phyloP scores from a whole-genome alignment of 2,113 vertebrate genomes.

The Myiozetetes cayanensis region DNA sequence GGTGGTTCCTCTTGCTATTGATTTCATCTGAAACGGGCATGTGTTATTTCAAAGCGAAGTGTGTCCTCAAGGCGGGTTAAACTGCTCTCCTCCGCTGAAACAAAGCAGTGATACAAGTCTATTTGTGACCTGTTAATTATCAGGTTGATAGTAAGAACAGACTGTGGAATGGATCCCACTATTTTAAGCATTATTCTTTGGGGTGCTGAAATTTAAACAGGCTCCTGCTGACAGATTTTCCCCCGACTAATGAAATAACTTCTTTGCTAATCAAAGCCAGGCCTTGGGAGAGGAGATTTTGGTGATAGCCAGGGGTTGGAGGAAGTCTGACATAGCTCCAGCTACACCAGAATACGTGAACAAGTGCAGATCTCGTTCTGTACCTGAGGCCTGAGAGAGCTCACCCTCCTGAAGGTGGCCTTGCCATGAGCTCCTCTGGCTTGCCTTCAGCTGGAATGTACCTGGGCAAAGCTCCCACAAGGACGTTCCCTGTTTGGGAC shows the following conservation, averaged over 20 bases:
- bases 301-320: not conserved
- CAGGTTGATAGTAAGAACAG: constrained; percentile 40
- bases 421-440: no score
- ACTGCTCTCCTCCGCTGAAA: not conserved
- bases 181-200: constrained; percentile 51
- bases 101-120: not conserved
- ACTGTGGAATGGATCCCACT: not conserved
- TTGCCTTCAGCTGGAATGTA: accelerated
- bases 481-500: accelerated
- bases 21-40: not conserved
- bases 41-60: not conserved
- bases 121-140: constrained; percentile 30
- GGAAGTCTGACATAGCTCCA: not conserved
- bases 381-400: not conserved
- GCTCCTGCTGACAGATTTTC: constrained; percentile 47
- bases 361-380: accelerated
- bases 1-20: not conserved
- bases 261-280: constrained; percentile 53
- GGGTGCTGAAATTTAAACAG: constrained; percentile 59
- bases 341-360: accelerated
- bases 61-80: not conserved
- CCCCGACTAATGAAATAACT: constrained; percentile 27
- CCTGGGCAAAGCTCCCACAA: accelerated
- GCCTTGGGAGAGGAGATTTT: not conserved
- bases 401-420: accelerated